Evolutionary conservation across 2,113 vertebrate species (phyloP).

Genomic region (Hassar affinis): DNA sequence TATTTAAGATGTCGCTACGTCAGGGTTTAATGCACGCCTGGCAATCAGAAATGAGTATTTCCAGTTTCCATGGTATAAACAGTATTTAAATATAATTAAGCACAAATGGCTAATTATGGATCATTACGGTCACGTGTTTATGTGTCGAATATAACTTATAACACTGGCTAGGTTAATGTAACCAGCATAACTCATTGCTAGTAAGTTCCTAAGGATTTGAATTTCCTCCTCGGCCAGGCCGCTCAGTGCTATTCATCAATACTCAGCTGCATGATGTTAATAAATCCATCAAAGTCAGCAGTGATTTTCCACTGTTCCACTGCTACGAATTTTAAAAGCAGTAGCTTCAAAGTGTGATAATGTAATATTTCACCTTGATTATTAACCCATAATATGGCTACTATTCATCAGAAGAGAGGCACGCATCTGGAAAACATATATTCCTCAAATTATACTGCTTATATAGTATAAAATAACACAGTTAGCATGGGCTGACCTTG

Average conservation of each 20-base stretch:
- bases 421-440: not conserved
- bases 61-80: not conserved
- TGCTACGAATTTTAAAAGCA: slow-evolving; percentile 21
- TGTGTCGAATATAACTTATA: not conserved
- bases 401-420: not conserved
- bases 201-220: not conserved
- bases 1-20: not conserved
- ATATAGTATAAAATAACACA: not conserved
- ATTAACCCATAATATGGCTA: not conserved
- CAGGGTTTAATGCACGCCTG: not conserved
- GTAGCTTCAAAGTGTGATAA: not conserved
- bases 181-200: not conserved
- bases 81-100: not conserved
- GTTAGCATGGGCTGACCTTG: not conserved
- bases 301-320: slow-evolving; percentile 59
- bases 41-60: not conserved
- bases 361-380: not conserved
- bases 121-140: not conserved
- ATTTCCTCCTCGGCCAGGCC: not conserved
- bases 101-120: not conserved
- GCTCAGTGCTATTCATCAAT: not conserved
- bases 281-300: slow-evolving; percentile 33
- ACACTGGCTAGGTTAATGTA: not conserved
- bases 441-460: not conserved
- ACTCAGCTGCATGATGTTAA: slow-evolving; percentile 24